A percentile compares a stretch with the other conserved stretches of the same genome.
phyloP scores from a whole-genome alignment of 2,113 vertebrate species.

The Melanerpes aurifrons region DNA sequence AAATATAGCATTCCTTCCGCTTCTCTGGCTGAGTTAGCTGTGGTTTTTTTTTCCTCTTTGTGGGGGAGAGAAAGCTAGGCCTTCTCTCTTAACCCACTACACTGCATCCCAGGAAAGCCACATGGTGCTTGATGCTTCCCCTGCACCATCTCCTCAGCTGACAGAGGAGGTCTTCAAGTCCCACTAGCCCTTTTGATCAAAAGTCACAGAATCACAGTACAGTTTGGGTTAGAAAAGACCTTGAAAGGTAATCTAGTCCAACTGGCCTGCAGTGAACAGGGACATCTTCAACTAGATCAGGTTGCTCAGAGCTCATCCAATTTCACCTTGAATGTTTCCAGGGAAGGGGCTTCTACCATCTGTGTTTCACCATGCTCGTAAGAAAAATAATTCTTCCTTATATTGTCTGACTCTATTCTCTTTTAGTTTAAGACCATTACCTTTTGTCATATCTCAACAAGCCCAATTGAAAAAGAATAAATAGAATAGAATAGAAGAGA shows the following conservation, averaged over 20 bases:
- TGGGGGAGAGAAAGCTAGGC: too few relatives aligned
- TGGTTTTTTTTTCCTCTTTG: too few relatives aligned
- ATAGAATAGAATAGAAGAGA: too few relatives aligned
- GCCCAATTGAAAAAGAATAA: background rate
- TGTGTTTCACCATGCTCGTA: accelerated
- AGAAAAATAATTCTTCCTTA: background rate
- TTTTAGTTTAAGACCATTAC: background rate
- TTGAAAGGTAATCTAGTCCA: background rate
- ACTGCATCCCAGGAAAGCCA: background rate
- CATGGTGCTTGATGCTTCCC: background rate
- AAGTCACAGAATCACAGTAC: background rate
- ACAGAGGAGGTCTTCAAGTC: background rate
- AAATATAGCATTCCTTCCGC: too few relatives aligned
- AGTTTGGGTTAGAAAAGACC: background rate
- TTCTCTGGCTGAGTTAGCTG: too few relatives aligned
- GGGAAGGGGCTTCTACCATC: too few relatives aligned
- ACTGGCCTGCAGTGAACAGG: too few relatives aligned
- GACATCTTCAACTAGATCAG: too few relatives aligned
- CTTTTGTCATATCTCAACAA: background rate
- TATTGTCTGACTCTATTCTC: background rate
- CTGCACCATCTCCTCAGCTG: background rate
- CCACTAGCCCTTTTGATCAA: background rate
- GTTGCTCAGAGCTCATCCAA: too few relatives aligned
- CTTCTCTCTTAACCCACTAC: too few relatives aligned
- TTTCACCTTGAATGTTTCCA: too few relatives aligned